A percentile compares a stretch with the other conserved stretches of the same genome.
phyloP scores from a whole-genome alignment of 2,888 invertebrate species.

The Nesidiocoris tenuis region DNA sequence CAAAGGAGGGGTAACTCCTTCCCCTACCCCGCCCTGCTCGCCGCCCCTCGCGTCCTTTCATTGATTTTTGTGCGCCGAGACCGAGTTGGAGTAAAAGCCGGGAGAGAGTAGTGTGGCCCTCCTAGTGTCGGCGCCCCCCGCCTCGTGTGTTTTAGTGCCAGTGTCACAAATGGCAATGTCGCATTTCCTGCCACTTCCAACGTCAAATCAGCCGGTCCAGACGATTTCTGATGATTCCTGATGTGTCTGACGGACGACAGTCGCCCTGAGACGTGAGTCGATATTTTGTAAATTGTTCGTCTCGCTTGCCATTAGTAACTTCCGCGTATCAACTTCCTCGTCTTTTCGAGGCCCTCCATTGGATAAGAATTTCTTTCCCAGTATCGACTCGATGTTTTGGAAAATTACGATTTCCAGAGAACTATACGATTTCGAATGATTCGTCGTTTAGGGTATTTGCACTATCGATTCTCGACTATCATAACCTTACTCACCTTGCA shows the following conservation, averaged over 20 bases:
- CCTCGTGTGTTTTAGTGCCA: neutral
- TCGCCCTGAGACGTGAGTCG: constrained; percentile 23
- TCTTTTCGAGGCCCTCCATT: constrained; percentile 2
- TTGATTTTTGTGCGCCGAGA: constrained; percentile 44
- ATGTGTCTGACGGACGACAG: constrained; percentile 20
- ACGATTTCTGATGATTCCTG: constrained; percentile 26
- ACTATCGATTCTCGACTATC: neutral
- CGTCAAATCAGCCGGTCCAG: constrained; percentile 11
- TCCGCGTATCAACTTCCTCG: constrained; percentile 11
- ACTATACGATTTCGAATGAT: neutral
- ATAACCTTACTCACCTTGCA: constrained; percentile 32
- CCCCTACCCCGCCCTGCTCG: neutral
- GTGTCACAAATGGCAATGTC: constrained; percentile 24
- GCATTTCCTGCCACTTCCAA: constrained; percentile 4
- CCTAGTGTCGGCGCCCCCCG: neutral
- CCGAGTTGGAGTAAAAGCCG: constrained; percentile 42
- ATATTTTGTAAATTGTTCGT: neutral
- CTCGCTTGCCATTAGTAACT: neutral
- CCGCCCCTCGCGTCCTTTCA: constrained; percentile 40
- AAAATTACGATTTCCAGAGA: neutral
- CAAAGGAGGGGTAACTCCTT: constrained; percentile 11
- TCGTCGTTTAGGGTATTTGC: too few species aligned
- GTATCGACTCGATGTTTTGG: neutral
- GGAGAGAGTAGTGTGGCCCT: constrained; percentile 36
- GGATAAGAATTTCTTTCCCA: constrained; percentile 7